phyloP scores from a whole-genome alignment of 1,140 invertebrate genomes.

The Brachionus rotundiformis region DNA sequence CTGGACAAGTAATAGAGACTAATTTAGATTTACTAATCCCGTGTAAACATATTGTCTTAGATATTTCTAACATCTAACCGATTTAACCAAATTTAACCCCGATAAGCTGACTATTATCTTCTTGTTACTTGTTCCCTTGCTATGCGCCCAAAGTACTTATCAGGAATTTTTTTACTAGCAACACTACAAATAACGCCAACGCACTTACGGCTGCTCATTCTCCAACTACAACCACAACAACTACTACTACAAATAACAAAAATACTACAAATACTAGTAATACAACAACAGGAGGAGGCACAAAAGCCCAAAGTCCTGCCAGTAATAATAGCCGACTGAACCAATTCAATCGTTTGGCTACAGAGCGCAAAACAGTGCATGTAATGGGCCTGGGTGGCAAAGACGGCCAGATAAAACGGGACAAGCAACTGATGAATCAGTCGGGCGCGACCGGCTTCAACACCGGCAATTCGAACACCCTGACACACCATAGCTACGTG shows the following conservation, averaged over 20 bases:
- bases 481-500: background rate
- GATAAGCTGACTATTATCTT: background rate
- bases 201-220: background rate
- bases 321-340: background rate
- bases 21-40: background rate
- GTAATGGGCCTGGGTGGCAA: background rate
- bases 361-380: conserved; percentile 49
- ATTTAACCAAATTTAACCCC: conserved; percentile 24
- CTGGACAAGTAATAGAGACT: background rate
- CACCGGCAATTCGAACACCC: background rate
- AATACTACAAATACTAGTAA: background rate
- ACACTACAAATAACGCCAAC: background rate
- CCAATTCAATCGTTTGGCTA: conserved; percentile 44
- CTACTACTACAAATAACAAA: background rate
- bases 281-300: background rate
- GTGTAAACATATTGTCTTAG: background rate
- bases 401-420: background rate
- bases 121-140: too few species aligned
- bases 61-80: background rate
- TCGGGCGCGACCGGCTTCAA: background rate
- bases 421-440: background rate
- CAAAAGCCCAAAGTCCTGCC: background rate
- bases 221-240: background rate
- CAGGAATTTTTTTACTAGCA: background rate
- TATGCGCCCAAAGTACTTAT: background rate